Evolutionary conservation across 2,797 vertebrate genomes (phyloP), one percentile per base, ranked within the genome.

Genomic region (Hippocampus kuda): DNA sequence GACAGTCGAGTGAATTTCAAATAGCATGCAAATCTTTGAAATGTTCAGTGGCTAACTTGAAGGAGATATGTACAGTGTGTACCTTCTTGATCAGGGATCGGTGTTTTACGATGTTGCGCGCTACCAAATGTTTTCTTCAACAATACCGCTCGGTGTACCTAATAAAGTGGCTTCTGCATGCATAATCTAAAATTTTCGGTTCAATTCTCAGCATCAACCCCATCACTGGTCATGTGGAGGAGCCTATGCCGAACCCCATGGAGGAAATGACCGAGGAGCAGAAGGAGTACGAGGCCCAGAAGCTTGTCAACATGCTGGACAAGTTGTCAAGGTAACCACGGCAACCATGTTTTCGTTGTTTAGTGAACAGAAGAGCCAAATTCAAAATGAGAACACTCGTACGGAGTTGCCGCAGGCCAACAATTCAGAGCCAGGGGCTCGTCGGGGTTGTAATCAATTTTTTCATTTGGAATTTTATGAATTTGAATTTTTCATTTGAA

Each of bases 251-350:
- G 1, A 97, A 98, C 83, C 96, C 95, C 1, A 91, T 97, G 44
- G 95, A 98, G 75, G 96, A 97, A 88, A 99, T 98, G 96, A 98
- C 95, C 0, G 97, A 99, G 84, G 96, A 98, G 84, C 97, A 99
- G 88, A 98, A 98, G 86, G 96, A 98, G 83, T 96, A 95, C 9
- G 97, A 99, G 88, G 97, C 97, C 22, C 93, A 98, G 91, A 97
- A 95, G 82, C 94, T 99, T 76, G 94, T 93, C 87, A 94, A 90
- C 80, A 98, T 99, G 96, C 94, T 98, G 83, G 94, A 95, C 88
- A 95, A 96, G 90, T 89, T 99, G 82, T 94, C 94, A 87, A 95
- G 96, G 97, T 98, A 91, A 84, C 80, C 74, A 70, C 34, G 22
- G 5, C 42, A 53, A 54, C 16, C 34, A 3, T 11, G 42, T 65